Evolutionary conservation across 2,888 invertebrate genomes (phyloP).

Genomic region (Netelia melanura): DNA sequence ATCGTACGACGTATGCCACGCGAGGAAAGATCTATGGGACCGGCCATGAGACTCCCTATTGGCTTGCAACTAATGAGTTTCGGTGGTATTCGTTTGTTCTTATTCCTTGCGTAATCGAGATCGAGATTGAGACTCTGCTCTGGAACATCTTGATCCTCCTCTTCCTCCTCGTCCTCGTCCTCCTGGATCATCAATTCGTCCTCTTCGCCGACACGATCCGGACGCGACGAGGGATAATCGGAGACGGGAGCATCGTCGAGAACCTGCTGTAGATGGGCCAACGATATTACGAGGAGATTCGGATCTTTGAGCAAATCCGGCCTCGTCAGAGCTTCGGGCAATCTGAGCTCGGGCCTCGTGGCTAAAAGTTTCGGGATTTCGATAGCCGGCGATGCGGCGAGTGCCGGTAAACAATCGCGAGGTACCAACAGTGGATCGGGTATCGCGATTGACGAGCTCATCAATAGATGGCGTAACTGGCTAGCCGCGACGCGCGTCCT

Average conservation of each 20-base stretch:
- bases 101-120: constrained; percentile 17
- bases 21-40: constrained; percentile 82
- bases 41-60: constrained; percentile 82
- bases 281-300: constrained; percentile 91
- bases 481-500: constrained; percentile 85
- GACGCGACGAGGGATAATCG: constrained; percentile 64
- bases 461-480: constrained; percentile 90
- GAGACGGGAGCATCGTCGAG: constrained; percentile 79
- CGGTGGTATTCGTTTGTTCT: constrained; percentile 70
- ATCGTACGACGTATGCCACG: constrained; percentile 73
- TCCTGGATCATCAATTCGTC: constrained; percentile 62
- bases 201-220: constrained; percentile 56
- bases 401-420: constrained; percentile 90
- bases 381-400: constrained; percentile 90
- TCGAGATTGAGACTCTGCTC: constrained; percentile 58
- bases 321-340: constrained; percentile 91
- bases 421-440: constrained; percentile 94
- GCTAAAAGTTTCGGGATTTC: constrained; percentile 92
- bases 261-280: constrained; percentile 88
- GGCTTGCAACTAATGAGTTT: constrained; percentile 82
- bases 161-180: constrained; percentile 52
- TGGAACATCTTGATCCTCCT: constrained; percentile 58
- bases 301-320: constrained; percentile 91
- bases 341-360: constrained; percentile 90
- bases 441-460: constrained; percentile 89